Base-by-base conservation (phyloP, 2,113 vertebrate species). In the Chrysemys picta region DNA sequence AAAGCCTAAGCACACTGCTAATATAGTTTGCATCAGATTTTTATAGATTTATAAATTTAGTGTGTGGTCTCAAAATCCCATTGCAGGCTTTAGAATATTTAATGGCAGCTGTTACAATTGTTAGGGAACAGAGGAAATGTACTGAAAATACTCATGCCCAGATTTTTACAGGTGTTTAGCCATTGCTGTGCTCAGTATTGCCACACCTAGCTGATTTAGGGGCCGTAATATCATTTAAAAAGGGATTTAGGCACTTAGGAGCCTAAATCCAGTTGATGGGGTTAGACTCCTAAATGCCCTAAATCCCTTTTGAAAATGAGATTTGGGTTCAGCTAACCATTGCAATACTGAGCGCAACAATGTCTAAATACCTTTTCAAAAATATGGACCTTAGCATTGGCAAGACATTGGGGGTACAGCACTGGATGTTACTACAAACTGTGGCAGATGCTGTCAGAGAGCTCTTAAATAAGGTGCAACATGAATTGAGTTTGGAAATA, bases 381-480 rank as follows among this genome's bases (percentile, higher is more conserved):
- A 72, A 72, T n/a, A n/a, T 72, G 35, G 9, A 9, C 7, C 35
- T 72, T 27, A 6, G 1, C 84, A 13, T 47, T 42, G n/a, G 22
- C 38, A 75, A 75, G 38, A 42, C 22, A 42, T 27, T 50, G 45
- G n/a, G 49, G 16, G 19, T 10, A 52, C 10, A 27, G 72, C 24
- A 84, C 53, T 84, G 52, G 69, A 45, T 21, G 5, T 82, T 53
- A 62, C 69, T 47, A 56, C 85, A 65, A 53, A 29, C 35, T 62
- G 52, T 3, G 1, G 62, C 69, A 85, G 13, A 72, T 91, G 78
- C 24, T 84, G 0, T 78, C 57, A 85, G 80, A 88, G 57, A 8
- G 38, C 47, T 89, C 17, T 76, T 90, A 45, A 92, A 47, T 56
- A 62, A 54, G 4, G 29, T 94, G 16, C 89, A 85, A 50, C 8